These are phyloP conservation scores for Origma solitaria DNA, from an alignment of 2,113 vertebrate species.

Conservation along the genomic window DNA sequence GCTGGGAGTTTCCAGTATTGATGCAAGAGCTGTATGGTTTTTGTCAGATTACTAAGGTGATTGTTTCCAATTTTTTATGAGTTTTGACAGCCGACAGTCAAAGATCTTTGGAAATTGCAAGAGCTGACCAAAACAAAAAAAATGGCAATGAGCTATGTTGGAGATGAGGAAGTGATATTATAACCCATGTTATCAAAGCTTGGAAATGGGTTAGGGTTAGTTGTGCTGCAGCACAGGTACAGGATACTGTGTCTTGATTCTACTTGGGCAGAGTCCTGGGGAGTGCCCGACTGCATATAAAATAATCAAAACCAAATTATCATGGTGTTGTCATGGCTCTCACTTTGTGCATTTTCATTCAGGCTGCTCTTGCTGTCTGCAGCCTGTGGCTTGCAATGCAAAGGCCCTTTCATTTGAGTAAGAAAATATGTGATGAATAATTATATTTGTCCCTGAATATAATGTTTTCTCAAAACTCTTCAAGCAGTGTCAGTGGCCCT, in stretches of 20 bases:
- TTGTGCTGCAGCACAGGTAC: accelerated
- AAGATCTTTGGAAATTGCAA: not conserved
- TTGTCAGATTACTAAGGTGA: not conserved
- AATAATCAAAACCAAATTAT: not conserved
- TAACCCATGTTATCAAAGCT: not conserved
- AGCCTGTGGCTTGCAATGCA: not conserved
- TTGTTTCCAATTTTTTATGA: not conserved
- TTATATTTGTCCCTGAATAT: not conserved
- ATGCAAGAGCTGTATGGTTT: not conserved
- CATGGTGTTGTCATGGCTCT: not conserved
- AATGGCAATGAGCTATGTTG: not conserved
- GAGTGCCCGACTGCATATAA: no score
- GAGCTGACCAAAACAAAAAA: not conserved
- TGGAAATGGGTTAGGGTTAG: no score
- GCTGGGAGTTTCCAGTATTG: not conserved
- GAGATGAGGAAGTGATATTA: not conserved
- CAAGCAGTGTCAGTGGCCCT: not conserved
- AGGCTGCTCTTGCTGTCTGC: not conserved
- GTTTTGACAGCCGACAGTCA: not conserved
- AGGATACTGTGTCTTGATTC: not conserved
- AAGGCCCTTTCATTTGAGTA: not conserved
- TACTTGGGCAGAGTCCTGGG: accelerated
- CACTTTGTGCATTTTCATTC: not conserved
- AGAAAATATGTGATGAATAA: not conserved
- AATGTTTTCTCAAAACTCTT: slow-evolving; percentile 13